phyloP scores from a whole-genome alignment of 2,797 vertebrate species.

The Thripadectes ignobilis region DNA sequence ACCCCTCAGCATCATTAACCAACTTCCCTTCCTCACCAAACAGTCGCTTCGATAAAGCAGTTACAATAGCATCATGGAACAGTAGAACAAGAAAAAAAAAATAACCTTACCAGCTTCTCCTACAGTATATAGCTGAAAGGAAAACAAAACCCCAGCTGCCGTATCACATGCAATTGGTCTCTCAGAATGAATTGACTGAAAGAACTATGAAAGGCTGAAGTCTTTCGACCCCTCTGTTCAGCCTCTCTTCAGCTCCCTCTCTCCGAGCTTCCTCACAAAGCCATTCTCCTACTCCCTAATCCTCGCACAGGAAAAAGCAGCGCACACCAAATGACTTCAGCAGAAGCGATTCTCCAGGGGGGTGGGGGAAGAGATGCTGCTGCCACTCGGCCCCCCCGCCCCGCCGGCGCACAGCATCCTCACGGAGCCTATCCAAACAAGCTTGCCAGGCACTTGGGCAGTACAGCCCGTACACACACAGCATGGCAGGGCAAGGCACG shows the following conservation, averaged over 20 bases:
- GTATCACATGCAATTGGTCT: conserved; percentile 62
- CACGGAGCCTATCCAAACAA: neutral
- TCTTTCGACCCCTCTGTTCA: conserved; percentile 65
- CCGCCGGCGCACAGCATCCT: neutral
- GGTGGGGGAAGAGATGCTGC: conserved; percentile 36
- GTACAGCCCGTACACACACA: fast-evolving
- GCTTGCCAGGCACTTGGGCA: neutral
- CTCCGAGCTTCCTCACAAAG: conserved; percentile 78
- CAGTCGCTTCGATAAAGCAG: conserved; percentile 35
- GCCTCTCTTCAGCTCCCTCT: conserved; percentile 72
- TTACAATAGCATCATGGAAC: conserved; percentile 59
- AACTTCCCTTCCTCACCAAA: conserved; percentile 62
- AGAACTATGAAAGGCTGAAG: conserved; percentile 68
- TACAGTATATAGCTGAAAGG: conserved; percentile 63
- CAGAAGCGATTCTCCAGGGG: conserved; percentile 69
- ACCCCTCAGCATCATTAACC: conserved; percentile 62
- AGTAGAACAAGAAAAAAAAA: conserved; percentile 28
- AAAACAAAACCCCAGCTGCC: conserved; percentile 68
- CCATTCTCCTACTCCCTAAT: conserved; percentile 75
- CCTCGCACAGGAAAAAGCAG: conserved; percentile 70
- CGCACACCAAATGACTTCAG: conserved; percentile 73
- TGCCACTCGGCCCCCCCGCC: neutral
- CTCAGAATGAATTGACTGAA: conserved; percentile 67
- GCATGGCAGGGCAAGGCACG: neutral
- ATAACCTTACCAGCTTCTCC: conserved; percentile 78